Evolutionary conservation across 2,797 vertebrate species (phyloP).

Genomic region (Gymnoscopelus microlampas): DNA sequence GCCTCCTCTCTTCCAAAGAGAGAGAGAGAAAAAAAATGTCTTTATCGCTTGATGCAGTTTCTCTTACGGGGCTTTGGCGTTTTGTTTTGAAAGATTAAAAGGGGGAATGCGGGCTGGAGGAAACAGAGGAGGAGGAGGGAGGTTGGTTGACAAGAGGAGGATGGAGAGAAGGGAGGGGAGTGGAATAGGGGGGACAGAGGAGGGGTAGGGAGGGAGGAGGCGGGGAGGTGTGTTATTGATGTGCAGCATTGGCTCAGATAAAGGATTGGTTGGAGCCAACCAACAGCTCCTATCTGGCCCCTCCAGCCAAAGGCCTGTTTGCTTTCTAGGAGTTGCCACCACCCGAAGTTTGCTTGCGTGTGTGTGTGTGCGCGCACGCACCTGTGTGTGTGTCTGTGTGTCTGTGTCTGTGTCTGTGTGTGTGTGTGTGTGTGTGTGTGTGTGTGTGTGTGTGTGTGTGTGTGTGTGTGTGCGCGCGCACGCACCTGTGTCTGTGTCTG

Average conservation of each 20-base stretch:
- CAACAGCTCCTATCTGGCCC: conserved; percentile 77
- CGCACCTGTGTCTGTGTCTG: no score
- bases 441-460: neutral
- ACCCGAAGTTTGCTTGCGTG: conserved; percentile 59
- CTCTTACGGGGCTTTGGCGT: conserved; percentile 64
- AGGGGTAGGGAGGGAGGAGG: conserved; percentile 19
- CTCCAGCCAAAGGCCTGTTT: conserved; percentile 78
- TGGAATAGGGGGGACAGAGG: conserved; percentile 14
- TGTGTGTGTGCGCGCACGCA: conserved; percentile 23
- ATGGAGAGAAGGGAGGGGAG: conserved; percentile 47
- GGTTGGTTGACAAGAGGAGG: conserved; percentile 64
- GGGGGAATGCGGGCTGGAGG: conserved; percentile 64
- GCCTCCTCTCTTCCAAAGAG: conserved; percentile 23
- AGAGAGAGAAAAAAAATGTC: conserved; percentile 29
- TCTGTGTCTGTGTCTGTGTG: conserved; percentile 18
- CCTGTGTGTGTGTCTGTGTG: neutral
- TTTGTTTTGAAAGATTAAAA: conserved; percentile 83
- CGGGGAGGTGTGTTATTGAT: conserved; percentile 78
- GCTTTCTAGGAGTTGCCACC: conserved; percentile 73
- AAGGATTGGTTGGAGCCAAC: conserved; percentile 78
- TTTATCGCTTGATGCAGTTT: conserved; percentile 77
- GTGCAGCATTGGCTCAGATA: conserved; percentile 80
- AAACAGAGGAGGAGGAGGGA: conserved; percentile 38
- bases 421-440: conserved; percentile 1
- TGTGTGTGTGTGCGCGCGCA: neutral